Percentiles rank a stretch among this genome's conserved stretches.
Conservation (phyloP, 2,888 invertebrate genomes). For the Drosophila anomelani region DNA sequence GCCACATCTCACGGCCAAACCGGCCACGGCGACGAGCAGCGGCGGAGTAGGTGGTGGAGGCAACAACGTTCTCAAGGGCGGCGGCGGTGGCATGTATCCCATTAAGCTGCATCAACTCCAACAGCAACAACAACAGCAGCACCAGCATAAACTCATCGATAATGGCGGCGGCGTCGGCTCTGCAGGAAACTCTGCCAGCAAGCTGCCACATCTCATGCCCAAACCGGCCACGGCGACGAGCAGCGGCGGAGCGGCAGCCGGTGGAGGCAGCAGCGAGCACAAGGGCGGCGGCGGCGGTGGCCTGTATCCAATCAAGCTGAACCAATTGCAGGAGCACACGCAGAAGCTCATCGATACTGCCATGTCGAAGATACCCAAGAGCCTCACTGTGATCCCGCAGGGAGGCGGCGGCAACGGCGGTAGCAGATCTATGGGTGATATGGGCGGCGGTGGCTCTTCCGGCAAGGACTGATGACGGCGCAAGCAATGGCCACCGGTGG, state of each 20-base stretch:
- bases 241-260: slow-evolving; percentile 57
- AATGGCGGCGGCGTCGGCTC: slow-evolving; percentile 69
- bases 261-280: slow-evolving; percentile 4
- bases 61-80: too few relatives aligned
- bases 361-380: slow-evolving; percentile 92
- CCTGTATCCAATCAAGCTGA: slow-evolving; percentile 62
- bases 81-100: too few relatives aligned
- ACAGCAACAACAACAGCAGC: too few relatives aligned
- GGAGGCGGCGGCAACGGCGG: slow-evolving; percentile 68
- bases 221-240: slow-evolving; percentile 73
- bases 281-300: not conserved
- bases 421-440: not conserved
- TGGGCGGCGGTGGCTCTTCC: slow-evolving; percentile 28
- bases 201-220: slow-evolving; percentile 73
- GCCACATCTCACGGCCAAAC: slow-evolving; percentile 78
- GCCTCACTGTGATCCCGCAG: slow-evolving; percentile 92
- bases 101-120: too few relatives aligned
- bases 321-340: slow-evolving; percentile 70
- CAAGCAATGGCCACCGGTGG: slow-evolving; percentile 7
- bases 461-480: slow-evolving; percentile 40
- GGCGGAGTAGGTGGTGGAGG: slow-evolving; percentile 44
- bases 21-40: slow-evolving; percentile 70
- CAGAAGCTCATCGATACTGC: slow-evolving; percentile 82
- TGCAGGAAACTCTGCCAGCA: slow-evolving; percentile 26
- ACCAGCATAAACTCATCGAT: too few relatives aligned